Evolutionary conservation across 1,140 invertebrate genomes (phyloP), one percentile per base, ranked within the genome.

Genomic region (Notospermus geniculatus): DNA sequence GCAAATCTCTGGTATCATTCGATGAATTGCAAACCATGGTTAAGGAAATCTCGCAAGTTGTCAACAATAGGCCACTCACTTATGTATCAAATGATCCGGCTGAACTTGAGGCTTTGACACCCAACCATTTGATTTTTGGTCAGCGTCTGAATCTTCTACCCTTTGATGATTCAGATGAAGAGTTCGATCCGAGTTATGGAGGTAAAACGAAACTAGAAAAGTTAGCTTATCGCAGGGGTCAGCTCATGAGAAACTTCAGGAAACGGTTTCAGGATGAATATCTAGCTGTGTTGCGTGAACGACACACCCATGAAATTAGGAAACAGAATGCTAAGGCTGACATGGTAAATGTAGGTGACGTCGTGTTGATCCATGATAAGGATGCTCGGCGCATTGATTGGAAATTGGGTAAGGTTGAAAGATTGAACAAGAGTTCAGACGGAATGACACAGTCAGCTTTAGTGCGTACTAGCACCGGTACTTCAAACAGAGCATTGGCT

Each of bases 381-480:
- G 46, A 50, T 27, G 4, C 4, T 7, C 46, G 5, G n/a, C 4
- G 46, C 4, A 27, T 27, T 9, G n/a, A 50, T 5, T 50, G 19
- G 46, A 50, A 50, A 50, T n/a, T 50, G n/a, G 46, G 46, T 9
- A n/a, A 7, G n/a, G 25, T 50, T n/a, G 46, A 50, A n/a, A n/a
- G n/a, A n/a, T n/a, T n/a, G n/a, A n/a, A n/a, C n/a, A n/a, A n/a
- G n/a, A n/a, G n/a, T n/a, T n/a, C n/a, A n/a, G n/a, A n/a, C n/a
- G n/a, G n/a, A n/a, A n/a, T n/a, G n/a, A n/a, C n/a, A n/a, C n/a
- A n/a, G n/a, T n/a, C n/a, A n/a, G n/a, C n/a, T n/a, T n/a, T n/a
- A n/a, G n/a, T n/a, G n/a, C n/a, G n/a, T n/a, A n/a, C n/a, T n/a
- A n/a, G n/a, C n/a, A n/a, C n/a, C n/a, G n/a, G n/a, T n/a, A n/a